Conservation (phyloP, 1,140 invertebrate species). For the Philotrypesis tridentata region DNA sequence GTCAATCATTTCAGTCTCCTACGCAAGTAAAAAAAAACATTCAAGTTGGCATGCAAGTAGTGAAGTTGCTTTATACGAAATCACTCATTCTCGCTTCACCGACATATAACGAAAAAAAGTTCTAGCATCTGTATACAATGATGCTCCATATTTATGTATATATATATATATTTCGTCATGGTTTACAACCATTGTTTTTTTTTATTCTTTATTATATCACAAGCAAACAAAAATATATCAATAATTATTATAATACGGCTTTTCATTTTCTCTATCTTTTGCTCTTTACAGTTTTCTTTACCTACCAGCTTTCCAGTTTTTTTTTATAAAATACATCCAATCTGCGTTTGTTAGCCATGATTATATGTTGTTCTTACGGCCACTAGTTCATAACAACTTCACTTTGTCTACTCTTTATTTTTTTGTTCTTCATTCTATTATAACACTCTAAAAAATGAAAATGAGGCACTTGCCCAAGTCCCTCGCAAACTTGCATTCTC, state of each 20-base stretch:
- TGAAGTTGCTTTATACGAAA: constrained; percentile 36
- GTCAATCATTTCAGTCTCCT: constrained; percentile 47
- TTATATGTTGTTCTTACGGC: constrained; percentile 45
- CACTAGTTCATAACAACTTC: constrained; percentile 52
- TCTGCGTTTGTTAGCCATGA: constrained; percentile 41
- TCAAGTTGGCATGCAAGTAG: constrained; percentile 41
- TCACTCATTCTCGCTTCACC: constrained; percentile 15
- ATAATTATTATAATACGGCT: constrained; percentile 46
- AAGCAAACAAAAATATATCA: constrained; percentile 51
- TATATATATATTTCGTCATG: constrained; percentile 56
- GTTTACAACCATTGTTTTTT: constrained; percentile 52
- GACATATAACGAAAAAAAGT: constrained; percentile 15
- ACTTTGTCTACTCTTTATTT: constrained; percentile 54
- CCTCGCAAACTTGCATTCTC: constrained; percentile 52
- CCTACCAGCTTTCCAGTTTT: constrained; percentile 43
- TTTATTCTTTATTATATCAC: constrained; percentile 43
- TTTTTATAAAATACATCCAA: constrained; percentile 50
- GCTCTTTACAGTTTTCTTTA: constrained; percentile 1
- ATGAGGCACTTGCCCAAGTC: constrained; percentile 66
- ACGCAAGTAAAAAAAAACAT: constrained; percentile 45
- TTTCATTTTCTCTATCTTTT: constrained; percentile 48
- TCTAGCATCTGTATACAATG: constrained; percentile 35
- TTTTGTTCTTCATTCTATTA: constrained; percentile 47
- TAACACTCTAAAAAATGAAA: constrained; percentile 57
- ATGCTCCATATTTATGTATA: constrained; percentile 31